phyloP scores from a whole-genome alignment of 1,140 invertebrate species.

The Cotesia chilonis region DNA sequence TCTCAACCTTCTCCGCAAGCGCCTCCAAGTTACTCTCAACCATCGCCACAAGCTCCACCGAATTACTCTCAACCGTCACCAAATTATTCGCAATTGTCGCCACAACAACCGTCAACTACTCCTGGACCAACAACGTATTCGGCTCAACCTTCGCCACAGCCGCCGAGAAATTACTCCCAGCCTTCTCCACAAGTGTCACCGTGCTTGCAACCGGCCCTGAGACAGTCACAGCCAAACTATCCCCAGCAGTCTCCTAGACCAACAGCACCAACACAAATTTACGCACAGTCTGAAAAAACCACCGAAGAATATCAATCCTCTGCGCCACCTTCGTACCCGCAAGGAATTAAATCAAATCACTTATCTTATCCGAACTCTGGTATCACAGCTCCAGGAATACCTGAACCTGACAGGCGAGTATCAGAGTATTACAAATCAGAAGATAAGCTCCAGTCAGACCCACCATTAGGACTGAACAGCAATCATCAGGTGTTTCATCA shows the following conservation, averaged over 20 bases:
- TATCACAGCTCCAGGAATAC: constrained; percentile 37
- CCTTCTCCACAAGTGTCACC: constrained; percentile 31
- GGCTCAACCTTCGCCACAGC: constrained; percentile 37
- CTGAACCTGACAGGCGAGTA: constrained; percentile 48
- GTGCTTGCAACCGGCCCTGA: background rate
- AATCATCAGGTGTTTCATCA: constrained; percentile 58
- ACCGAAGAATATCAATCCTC: constrained; percentile 45
- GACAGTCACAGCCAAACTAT: constrained; percentile 37
- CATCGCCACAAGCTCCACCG: constrained; percentile 52
- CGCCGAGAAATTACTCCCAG: constrained; percentile 38
- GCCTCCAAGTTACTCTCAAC: constrained; percentile 47
- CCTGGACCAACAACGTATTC: constrained; percentile 46
- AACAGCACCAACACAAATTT: constrained; percentile 38
- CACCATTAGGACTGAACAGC: constrained; percentile 44
- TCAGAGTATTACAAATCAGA: constrained; percentile 52
- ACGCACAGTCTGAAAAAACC: constrained; percentile 35
- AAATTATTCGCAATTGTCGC: constrained; percentile 51
- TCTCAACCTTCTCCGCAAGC: constrained; percentile 22
- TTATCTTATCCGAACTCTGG: constrained; percentile 47
- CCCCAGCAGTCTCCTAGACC: constrained; percentile 42
- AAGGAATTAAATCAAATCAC: constrained; percentile 55
- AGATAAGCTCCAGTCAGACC: constrained; percentile 52
- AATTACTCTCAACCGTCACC: constrained; percentile 53
- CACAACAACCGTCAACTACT: constrained; percentile 48
- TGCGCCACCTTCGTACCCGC: constrained; percentile 41